Evolutionary conservation across 2,113 vertebrate species (phyloP).

Genomic region (Lates calcarifer): DNA sequence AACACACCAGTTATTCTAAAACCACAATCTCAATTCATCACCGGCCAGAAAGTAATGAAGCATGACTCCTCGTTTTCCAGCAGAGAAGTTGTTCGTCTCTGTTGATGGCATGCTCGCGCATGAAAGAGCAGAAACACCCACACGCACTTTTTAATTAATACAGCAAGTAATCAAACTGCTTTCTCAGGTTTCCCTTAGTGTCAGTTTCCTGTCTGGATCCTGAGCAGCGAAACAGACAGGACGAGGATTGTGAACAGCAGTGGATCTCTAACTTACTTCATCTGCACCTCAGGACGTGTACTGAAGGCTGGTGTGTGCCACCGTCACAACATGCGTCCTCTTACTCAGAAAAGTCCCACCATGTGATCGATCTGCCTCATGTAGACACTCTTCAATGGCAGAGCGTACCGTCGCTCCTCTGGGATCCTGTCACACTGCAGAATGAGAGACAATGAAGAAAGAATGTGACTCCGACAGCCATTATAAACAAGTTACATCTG

Average conservation of each 20-base stretch:
- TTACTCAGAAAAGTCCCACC: constrained; percentile 92
- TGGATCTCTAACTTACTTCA: constrained; percentile 18
- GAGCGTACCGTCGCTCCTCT: constrained; percentile 90
- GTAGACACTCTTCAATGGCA: constrained; percentile 96
- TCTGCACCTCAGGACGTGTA: constrained; percentile 3
- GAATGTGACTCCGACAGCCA: not conserved
- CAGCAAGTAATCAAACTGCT: constrained; percentile 20
- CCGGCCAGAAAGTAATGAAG: not conserved
- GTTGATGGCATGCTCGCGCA: not conserved
- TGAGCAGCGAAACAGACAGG: constrained; percentile 29
- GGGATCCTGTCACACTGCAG: constrained; percentile 92
- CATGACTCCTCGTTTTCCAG: constrained; percentile 18
- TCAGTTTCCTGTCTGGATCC: constrained; percentile 26
- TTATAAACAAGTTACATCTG: not conserved
- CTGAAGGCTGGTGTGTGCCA: constrained; percentile 5
- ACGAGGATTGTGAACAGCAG: constrained; percentile 10
- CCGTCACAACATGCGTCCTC: not conserved
- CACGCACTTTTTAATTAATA: constrained; percentile 23
- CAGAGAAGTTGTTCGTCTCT: constrained; percentile 16
- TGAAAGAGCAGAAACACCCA: constrained; percentile 6
- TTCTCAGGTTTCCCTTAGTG: constrained; percentile 46
- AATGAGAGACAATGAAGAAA: not conserved
- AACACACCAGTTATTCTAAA: constrained; percentile 38
- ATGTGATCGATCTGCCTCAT: constrained; percentile 99
- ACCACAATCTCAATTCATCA: constrained; percentile 25